A percentile compares a stretch with the other conserved stretches of the same genome.
These are phyloP conservation scores for Drosophila kanapiae DNA, from an alignment of 1,140 invertebrate species.

Conservation along the genomic window DNA sequence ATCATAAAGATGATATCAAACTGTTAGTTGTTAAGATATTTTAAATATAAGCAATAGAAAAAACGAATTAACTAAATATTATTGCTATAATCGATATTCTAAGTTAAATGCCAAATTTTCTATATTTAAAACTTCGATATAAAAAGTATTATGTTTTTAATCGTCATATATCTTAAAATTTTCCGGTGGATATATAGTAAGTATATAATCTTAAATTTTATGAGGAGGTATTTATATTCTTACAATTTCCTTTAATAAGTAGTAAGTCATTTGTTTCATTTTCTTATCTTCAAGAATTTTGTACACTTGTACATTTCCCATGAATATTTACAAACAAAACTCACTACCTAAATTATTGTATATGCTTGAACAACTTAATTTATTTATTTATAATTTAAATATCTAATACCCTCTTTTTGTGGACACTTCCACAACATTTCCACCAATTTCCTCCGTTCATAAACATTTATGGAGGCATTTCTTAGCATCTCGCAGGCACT, in stretches of 20 bases:
- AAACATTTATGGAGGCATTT: slow-evolving; percentile 36
- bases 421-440: not conserved
- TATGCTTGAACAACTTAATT: not conserved
- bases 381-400: not conserved
- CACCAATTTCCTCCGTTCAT: slow-evolving; percentile 8
- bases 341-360: too few species aligned
- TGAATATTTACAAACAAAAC: not conserved
- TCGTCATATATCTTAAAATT: too few species aligned
- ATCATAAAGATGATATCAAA: too few species aligned
- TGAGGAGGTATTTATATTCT: not conserved
- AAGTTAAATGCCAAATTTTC: too few species aligned
- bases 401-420: not conserved
- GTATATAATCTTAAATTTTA: too few species aligned
- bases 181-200: too few species aligned
- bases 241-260: not conserved
- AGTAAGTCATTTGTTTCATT: not conserved
- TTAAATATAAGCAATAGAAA: too few species aligned
- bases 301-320: not conserved
- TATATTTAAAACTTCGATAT: too few species aligned
- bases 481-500: not conserved
- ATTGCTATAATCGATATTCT: too few species aligned
- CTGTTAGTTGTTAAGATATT: too few species aligned
- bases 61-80: too few species aligned
- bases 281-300: not conserved
- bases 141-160: too few species aligned